Conservation (phyloP, 2,888 invertebrate species). For the Caenorhabditis angaria region DNA sequence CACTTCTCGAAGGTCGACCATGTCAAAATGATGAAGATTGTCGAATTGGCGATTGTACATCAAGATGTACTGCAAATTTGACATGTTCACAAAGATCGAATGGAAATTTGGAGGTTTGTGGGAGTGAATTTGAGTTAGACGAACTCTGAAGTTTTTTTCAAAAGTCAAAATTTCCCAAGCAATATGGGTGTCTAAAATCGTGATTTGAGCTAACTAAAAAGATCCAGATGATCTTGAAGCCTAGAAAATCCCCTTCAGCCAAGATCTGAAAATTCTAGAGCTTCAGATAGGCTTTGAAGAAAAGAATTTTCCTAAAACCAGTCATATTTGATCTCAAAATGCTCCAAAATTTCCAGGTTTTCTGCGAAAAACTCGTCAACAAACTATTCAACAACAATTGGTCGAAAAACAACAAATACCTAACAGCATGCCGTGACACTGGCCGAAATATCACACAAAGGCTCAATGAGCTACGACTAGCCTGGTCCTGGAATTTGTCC, state of each 20-base stretch:
- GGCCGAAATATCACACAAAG: slow-evolving; percentile 61
- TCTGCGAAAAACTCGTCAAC: slow-evolving; percentile 70
- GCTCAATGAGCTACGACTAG: slow-evolving; percentile 66
- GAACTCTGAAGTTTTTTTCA: not conserved
- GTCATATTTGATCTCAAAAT: not conserved
- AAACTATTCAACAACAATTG: slow-evolving; percentile 70
- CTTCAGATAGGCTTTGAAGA: not conserved
- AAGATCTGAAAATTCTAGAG: not conserved
- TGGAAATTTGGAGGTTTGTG: slow-evolving; percentile 69
- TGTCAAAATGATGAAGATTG: slow-evolving; percentile 70
- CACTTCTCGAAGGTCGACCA: slow-evolving; percentile 54
- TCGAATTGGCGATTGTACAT: slow-evolving; percentile 60
- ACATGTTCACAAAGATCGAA: slow-evolving; percentile 66
- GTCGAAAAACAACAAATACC: slow-evolving; percentile 71
- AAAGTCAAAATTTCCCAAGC: not conserved
- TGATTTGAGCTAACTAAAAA: too few species aligned
- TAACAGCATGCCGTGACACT: slow-evolving; percentile 68
- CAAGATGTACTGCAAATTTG: slow-evolving; percentile 55
- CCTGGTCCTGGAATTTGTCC: slow-evolving; percentile 70
- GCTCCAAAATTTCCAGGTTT: slow-evolving; percentile 63
- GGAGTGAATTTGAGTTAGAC: not conserved
- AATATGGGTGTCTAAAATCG: too few species aligned
- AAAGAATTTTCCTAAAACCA: slow-evolving; percentile 1
- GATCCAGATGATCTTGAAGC: too few species aligned
- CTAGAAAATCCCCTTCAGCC: too few species aligned